A percentile compares a stretch with the other conserved stretches of the same genome.
phyloP scores from a whole-genome alignment of 2,888 invertebrate genomes.

The Drosophila hamatofila region DNA sequence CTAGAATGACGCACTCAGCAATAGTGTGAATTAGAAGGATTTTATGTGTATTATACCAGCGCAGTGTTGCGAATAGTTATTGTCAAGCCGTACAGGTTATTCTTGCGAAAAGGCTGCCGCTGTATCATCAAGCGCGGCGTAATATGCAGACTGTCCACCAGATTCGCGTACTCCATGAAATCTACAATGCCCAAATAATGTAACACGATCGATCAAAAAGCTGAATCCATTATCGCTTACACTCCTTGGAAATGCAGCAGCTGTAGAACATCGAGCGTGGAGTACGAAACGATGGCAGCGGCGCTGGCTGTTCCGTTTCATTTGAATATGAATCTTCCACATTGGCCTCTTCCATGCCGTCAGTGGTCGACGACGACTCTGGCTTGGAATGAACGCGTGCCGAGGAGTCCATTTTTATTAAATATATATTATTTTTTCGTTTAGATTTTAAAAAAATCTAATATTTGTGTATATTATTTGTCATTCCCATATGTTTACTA shows the following conservation, averaged over 20 bases:
- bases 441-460: constrained; percentile 1
- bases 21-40: not conserved
- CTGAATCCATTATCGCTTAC: constrained; percentile 30
- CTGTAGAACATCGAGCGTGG: not conserved
- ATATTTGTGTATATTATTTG: constrained; percentile 23
- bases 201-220: no score
- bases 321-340: not conserved
- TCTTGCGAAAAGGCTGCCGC: constrained; percentile 27
- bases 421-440: constrained; percentile 1
- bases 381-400: not conserved
- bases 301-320: not conserved
- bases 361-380: not conserved
- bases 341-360: not conserved
- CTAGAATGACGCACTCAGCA: constrained; percentile 33
- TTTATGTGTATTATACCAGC: constrained; percentile 39
- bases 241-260: constrained; percentile 63
- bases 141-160: constrained; percentile 61
- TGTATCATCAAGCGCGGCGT: constrained; percentile 59
- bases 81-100: constrained; percentile 48
- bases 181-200: constrained; percentile 28
- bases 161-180: constrained; percentile 54
- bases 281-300: not conserved
- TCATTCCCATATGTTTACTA: not conserved
- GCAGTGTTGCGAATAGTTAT: constrained; percentile 54
- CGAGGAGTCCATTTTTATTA: constrained; percentile 12